phyloP scores from a whole-genome alignment of 1,140 invertebrate genomes.

The Luehdorfia chinensis region DNA sequence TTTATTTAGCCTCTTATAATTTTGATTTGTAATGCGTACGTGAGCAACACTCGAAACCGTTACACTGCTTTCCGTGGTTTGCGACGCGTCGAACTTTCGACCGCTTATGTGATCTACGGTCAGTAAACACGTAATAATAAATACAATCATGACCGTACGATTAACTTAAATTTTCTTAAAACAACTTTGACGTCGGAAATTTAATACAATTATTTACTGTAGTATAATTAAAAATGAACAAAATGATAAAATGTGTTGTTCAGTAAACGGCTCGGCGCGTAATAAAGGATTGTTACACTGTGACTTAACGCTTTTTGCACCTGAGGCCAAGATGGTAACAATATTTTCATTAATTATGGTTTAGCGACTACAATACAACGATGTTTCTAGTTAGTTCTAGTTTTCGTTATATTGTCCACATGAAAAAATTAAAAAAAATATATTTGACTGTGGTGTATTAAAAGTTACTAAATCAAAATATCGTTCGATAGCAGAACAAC shows the following conservation, averaged over 20 bases:
- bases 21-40: not conserved
- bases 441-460: too few relatives aligned
- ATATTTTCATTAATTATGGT: conserved; percentile 27
- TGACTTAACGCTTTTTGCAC: conserved; percentile 39
- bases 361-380: conserved; percentile 20
- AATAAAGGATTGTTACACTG: conserved; percentile 27
- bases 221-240: conserved; percentile 4
- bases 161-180: not conserved
- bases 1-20: not conserved
- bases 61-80: not conserved
- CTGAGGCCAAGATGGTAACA: conserved; percentile 31
- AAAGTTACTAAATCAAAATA: too few relatives aligned
- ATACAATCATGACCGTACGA: not conserved
- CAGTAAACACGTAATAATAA: not conserved
- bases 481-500: too few relatives aligned
- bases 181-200: not conserved
- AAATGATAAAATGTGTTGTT: conserved; percentile 22
- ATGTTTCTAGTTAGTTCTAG: too few relatives aligned
- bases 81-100: not conserved
- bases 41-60: not conserved
- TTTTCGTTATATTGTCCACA: too few relatives aligned
- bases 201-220: not conserved
- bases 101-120: not conserved
- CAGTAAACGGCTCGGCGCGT: conserved; percentile 27
- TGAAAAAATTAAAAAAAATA: too few relatives aligned